These are phyloP conservation scores for Alca torda DNA, from an alignment of 2,797 vertebrate species.

Conservation along the genomic window DNA sequence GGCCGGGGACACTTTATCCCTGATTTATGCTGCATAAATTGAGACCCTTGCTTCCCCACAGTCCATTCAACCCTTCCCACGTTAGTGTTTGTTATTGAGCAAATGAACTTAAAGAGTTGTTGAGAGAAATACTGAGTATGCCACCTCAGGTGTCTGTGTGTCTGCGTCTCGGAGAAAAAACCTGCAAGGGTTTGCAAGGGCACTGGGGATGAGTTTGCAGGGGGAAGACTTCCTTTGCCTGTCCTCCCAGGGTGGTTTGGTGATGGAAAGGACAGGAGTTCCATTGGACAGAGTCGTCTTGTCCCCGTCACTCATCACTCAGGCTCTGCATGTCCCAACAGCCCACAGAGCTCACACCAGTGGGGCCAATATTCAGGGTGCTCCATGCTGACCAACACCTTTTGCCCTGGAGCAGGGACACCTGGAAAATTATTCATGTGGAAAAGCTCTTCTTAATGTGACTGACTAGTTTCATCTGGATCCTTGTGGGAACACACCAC, in stretches of 20 bases:
- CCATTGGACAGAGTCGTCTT: neutral
- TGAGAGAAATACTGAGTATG: neutral
- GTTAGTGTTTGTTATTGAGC: neutral
- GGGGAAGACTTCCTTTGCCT: neutral
- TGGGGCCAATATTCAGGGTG: neutral
- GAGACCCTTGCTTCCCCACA: neutral
- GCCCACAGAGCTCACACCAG: neutral
- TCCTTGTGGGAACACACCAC: neutral
- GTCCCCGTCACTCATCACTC: neutral
- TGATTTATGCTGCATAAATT: neutral
- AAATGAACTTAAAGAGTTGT: neutral
- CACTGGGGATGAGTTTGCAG: neutral
- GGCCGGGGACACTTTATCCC: neutral
- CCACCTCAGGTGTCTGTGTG: neutral
- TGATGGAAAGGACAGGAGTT: neutral
- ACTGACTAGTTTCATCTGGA: neutral
- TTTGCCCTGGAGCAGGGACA: neutral
- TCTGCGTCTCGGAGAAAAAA: neutral
- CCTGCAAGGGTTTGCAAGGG: neutral
- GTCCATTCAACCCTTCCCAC: accelerated
- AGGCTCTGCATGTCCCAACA: neutral
- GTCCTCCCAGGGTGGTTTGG: neutral
- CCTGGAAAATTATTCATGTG: neutral
- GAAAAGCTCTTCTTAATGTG: constrained; percentile 6
- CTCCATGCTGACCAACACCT: neutral